Percentiles rank a stretch among this genome's conserved stretches.
These are phyloP conservation scores for Cygnus buccinator DNA, from an alignment of 2,113 vertebrate genomes.

Conservation along the genomic window DNA sequence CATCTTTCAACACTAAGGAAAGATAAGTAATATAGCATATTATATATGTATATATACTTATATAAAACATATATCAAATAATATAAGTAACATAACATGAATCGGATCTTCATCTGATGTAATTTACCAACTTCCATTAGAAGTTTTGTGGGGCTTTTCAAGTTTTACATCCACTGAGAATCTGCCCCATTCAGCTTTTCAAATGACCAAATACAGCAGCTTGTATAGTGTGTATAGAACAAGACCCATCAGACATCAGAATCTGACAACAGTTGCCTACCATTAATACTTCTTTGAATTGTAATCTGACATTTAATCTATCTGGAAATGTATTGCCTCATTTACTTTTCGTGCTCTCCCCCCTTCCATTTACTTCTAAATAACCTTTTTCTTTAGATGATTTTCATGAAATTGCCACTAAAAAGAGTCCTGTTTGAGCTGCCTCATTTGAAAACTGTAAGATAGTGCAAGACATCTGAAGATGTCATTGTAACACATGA, in stretches of 20 bases:
- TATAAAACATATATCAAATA: not conserved
- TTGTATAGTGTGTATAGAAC: not conserved
- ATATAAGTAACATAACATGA: not conserved
- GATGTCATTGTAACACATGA: conserved; percentile 64
- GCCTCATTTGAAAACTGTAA: conserved; percentile 57
- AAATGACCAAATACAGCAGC: not conserved
- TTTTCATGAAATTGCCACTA: conserved; percentile 67
- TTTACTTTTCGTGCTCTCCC: conserved; percentile 7
- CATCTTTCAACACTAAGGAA: not conserved
- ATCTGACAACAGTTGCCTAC: not conserved
- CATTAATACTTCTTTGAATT: conserved; percentile 31
- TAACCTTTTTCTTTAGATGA: conserved; percentile 62
- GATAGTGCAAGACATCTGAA: conserved; percentile 60
- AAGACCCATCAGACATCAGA: not conserved
- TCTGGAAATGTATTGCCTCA: conserved; percentile 48
- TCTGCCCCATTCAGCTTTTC: not conserved
- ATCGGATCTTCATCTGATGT: not conserved
- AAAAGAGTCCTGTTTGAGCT: conserved; percentile 57
- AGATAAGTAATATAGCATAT: not conserved
- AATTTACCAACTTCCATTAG: not conserved
- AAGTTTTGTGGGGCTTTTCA: not conserved
- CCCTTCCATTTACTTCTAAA: conserved; percentile 54
- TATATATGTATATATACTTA: not conserved
- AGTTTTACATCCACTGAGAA: not conserved
- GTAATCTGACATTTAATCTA: conserved; percentile 59